Base-by-base conservation (phyloP, 2,797 vertebrate species). In the Artibeus lituratus region DNA sequence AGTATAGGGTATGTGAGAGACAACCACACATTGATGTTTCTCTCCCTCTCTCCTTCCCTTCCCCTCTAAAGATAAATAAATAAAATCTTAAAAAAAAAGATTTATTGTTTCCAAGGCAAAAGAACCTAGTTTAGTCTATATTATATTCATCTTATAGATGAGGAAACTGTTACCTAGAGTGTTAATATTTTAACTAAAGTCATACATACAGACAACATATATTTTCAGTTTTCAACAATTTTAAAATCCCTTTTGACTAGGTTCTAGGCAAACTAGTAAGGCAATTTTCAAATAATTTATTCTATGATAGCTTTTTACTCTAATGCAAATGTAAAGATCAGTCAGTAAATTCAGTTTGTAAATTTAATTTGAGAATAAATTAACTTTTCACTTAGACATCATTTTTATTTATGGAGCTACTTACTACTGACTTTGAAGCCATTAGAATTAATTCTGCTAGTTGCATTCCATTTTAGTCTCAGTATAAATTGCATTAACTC, bases 281-380 rank as follows among this genome's bases (percentile, higher is more conserved):
- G 69, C 7, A 0, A 67, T 83, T 90, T 89, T 69, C 47, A 95
- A 91, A 65, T 84, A 81, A 55, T 72, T 78, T 90, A 80, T 84
- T 65, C 24, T 70, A 81, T 62, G 21, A 32, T 73, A 86, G 59
- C 16, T 65, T 87, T 80, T 93, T 44, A 49, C 53, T 77, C 12
- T 47, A 87, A 87, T 78, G 57, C 37, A 94, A 84, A 85, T 8
- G 4, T 55, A 90, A 57, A 92, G 87, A 86, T 70, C 42, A 92
- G 55, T 88, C 37, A 81, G 59, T 81, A 81, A 87, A 90, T 94
- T 90, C 44, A 93, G 32, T 73, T 93, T 96, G n/a, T 83, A 16
- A 87, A 83, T 90, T 92, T 44, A 88, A 21, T 87, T 83, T 76
- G 51, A 76, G 26, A 78, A 62, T 94, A 93, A 65, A 49, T 94